Percentiles rank a stretch among this genome's conserved stretches.
Conservation (phyloP, 2,797 vertebrate species). For the Pyrocephalus nanus region DNA sequence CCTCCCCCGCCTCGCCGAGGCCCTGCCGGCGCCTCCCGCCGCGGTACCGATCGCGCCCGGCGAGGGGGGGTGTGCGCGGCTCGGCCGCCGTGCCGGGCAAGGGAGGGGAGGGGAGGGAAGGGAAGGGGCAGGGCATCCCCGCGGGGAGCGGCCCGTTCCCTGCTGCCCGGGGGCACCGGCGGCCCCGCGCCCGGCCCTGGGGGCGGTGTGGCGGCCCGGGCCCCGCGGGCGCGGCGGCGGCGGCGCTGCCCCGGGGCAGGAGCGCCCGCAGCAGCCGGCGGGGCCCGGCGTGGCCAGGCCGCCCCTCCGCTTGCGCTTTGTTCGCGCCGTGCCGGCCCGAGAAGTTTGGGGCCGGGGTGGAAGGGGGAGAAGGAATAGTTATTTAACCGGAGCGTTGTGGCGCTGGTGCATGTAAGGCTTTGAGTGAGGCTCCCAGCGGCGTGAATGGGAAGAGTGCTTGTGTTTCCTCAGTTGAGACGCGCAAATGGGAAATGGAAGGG, state of each 20-base stretch:
- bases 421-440: neutral
- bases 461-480: neutral
- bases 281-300: slow-evolving; percentile 7
- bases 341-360: neutral
- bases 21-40: neutral
- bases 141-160: neutral
- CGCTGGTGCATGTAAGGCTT: rapidly evolving
- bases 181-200: neutral
- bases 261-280: neutral
- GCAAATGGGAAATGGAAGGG: neutral
- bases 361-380: too few species aligned
- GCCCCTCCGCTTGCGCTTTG: neutral
- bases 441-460: neutral
- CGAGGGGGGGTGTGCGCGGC: neutral
- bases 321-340: neutral
- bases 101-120: neutral
- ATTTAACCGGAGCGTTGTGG: neutral
- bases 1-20: neutral
- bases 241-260: neutral
- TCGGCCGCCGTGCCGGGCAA: neutral
- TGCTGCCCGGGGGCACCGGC: neutral
- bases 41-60: neutral
- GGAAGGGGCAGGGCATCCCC: neutral
- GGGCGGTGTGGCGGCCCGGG: neutral
- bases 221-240: neutral